A percentile compares a stretch with the other conserved stretches of the same genome.
These are phyloP conservation scores for Congeria kusceri DNA, from an alignment of 2,888 invertebrate species.

Conservation along the genomic window DNA sequence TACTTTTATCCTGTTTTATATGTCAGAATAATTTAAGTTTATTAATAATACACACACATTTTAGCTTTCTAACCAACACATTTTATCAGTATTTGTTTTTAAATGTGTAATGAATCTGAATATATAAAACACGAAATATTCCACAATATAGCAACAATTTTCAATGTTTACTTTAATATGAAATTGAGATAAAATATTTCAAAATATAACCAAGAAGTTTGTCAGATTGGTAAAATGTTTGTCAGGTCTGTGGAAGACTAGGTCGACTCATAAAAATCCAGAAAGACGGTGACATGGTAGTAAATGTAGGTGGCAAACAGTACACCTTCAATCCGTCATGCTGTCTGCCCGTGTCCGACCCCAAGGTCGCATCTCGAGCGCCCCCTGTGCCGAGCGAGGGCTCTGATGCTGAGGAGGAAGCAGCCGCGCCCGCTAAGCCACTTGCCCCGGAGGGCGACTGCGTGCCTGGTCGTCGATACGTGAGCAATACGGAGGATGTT, in stretches of 20 bases:
- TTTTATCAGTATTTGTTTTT: too few species aligned
- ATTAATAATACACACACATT: too few species aligned
- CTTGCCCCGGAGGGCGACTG: constrained; percentile 33
- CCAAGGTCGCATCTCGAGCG: constrained; percentile 20
- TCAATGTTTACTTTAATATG: background rate
- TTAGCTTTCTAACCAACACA: too few species aligned
- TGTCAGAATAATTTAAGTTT: too few species aligned
- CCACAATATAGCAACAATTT: background rate
- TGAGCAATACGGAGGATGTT: constrained; percentile 1
- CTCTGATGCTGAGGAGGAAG: constrained; percentile 13
- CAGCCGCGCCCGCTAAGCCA: constrained; percentile 2
- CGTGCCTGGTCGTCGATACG: constrained; percentile 37
- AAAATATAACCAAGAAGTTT: background rate
- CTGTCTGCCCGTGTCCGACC: constrained; percentile 40
- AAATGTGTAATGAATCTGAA: too few species aligned
- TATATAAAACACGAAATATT: too few species aligned
- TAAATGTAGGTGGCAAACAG: constrained; percentile 41
- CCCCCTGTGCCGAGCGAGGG: constrained; percentile 41
- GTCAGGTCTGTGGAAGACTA: constrained; percentile 56
- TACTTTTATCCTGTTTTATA: too few species aligned
- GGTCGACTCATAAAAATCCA: constrained; percentile 61
- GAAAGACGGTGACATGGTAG: constrained; percentile 59
- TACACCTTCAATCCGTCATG: constrained; percentile 54
- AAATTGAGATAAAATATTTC: background rate
- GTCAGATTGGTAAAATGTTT: constrained; percentile 4